Conservation (phyloP, 2,888 invertebrate species). For the Nymphalis polychloros region DNA sequence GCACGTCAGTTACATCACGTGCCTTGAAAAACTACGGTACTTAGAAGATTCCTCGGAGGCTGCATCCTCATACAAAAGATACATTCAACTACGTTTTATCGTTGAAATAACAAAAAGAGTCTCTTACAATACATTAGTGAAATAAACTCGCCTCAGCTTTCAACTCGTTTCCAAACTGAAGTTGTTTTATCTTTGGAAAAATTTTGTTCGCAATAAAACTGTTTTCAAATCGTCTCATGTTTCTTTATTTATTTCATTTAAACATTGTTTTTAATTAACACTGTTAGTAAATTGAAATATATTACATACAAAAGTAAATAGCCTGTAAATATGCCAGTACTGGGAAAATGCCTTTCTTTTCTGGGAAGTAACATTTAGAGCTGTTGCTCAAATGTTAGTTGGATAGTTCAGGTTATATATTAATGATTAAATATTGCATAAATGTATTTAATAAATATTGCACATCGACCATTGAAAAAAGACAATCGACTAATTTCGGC, state of each 20-base stretch:
- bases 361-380: no score
- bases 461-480: no score
- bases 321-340: no score
- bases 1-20: neutral
- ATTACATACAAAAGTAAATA: neutral
- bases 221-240: neutral
- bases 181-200: neutral
- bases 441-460: no score
- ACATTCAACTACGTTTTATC: slow-evolving; percentile 22
- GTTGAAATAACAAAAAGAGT: slow-evolving; percentile 16
- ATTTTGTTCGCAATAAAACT: slow-evolving; percentile 5
- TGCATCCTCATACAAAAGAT: slow-evolving; percentile 18
- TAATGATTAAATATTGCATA: no score
- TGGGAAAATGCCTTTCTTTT: no score
- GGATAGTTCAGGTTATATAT: no score
- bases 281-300: neutral
- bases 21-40: neutral
- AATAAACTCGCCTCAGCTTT: slow-evolving; percentile 15
- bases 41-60: slow-evolving; percentile 6
- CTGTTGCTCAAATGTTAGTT: no score
- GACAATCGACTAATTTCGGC: no score
- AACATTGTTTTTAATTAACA: neutral
- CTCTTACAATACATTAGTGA: slow-evolving; percentile 21
- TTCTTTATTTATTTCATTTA: slow-evolving; percentile 1
- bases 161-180: neutral